These are phyloP conservation scores for Sylvia atricapilla DNA, from an alignment of 2,113 vertebrate genomes.

Conservation along the genomic window DNA sequence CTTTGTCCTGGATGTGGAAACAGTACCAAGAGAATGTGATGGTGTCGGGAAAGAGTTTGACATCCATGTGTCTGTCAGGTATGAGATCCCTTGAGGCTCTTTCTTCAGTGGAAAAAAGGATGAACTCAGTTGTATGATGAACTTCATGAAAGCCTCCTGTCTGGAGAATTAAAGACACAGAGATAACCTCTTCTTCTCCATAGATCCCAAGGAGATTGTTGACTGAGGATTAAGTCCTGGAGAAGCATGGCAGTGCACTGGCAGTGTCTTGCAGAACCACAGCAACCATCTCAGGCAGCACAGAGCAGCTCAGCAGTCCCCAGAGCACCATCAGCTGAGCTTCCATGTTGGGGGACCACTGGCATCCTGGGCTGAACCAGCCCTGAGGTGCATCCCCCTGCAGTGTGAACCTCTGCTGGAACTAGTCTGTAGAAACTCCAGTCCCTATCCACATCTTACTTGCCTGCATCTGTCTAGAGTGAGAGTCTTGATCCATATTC, in stretches of 20 bases:
- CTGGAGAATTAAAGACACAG: background rate
- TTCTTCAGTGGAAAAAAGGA: background rate
- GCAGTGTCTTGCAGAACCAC: background rate
- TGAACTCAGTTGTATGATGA: background rate
- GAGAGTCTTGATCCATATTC: background rate
- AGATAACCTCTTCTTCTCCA: background rate
- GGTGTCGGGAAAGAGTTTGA: constrained; percentile 4
- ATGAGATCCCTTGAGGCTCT: background rate
- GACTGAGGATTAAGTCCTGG: background rate
- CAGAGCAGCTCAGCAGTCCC: background rate
- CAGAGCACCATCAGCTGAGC: background rate
- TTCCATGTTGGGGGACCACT: fast-evolving
- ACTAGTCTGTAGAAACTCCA: background rate
- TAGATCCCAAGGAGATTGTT: background rate
- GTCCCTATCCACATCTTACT: background rate
- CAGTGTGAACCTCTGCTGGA: background rate
- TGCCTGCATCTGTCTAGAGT: background rate
- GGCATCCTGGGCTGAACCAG: background rate
- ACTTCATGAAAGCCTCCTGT: background rate
- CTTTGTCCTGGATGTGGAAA: constrained; percentile 40
- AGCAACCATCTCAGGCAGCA: background rate
- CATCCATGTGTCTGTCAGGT: constrained; percentile 41
- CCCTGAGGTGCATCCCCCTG: background rate
- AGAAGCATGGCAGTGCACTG: background rate
- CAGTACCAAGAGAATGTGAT: background rate